Evolutionary conservation across 1,140 invertebrate genomes (phyloP), one percentile per base, ranked within the genome.

Genomic region (Drosophila rufa): DNA sequence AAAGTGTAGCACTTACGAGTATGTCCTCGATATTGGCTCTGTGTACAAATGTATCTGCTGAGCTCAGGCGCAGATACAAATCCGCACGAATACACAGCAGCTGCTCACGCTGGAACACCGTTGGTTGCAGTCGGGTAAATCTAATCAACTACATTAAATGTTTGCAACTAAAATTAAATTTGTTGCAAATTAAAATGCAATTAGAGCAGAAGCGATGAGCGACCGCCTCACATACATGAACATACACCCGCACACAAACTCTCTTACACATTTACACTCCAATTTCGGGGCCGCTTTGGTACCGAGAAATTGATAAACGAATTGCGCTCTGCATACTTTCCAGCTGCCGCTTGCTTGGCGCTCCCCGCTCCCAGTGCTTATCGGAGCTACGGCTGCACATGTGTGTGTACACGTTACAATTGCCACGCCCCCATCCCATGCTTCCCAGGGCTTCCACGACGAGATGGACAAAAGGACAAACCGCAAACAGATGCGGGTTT

Each of bases 171-270:
- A 70, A 83, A 83, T 83, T 84, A 53, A 57, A 83, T 83, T 84
- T 83, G 76, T 68, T 71, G 81, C 71, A 83, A 83, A 83, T 83
- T 83, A 80, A 83, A 83, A 71, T 80, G 71, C 62, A 83, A 84
- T 80, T 84, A 22, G 43, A 40, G 57, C 38, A 57, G 57, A 55
- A 25, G 38, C 38, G 4, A 30, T 38, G 51, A 9, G 33, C 33
- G 25, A 19, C 3, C 7, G 33, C 4, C 27, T 42, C 40, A 19
- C 38, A 30, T 22, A 15, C n/a, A 14, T 11, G n/a, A 8, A 57
- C n/a, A 19, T 38, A 42, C 55, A 42, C 14, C 7, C 19, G n/a
- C 17, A 60, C 30, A 36, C 6, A 30, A 30, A 30, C 27, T 30
- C 27, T 5, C 25, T 1, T 5, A n/a, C 19, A 51, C 48, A 53